Base-by-base conservation (phyloP, 2,113 vertebrate species). In the Lophochroa leadbeateri region DNA sequence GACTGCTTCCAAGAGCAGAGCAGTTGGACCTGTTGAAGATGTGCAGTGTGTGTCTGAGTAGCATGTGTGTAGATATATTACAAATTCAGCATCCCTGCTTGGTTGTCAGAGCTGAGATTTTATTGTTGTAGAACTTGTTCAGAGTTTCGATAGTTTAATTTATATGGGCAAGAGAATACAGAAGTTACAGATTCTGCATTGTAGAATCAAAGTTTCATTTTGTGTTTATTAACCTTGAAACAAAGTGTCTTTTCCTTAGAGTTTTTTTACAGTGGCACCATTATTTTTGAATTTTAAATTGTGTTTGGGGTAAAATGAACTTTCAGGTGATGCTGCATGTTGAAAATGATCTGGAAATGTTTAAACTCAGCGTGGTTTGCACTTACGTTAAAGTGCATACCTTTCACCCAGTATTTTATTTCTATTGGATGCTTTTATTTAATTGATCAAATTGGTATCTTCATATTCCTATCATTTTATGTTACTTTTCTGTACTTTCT, bases 201-300 rank as follows among this genome's bases (percentile, higher is more conserved):
- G 79, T 47, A 70, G 50, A 78, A 50, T 35, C 31, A 13, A 69
- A 69, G 41, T 28, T 43, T 37, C 27, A n/a, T 71, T 93, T 64
- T 53, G 4, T 29, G 19, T 37, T 81, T 29, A 13, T 46, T 49
- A 86, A 70, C 94, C 95, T 93, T 91, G 94, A 94, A 97, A 96
- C 47, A 97, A 97, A 96, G 96, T 97, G 92, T 96, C 95, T 96
- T 95, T 92, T 82, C 25, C 20, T 4, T 93, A 72, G 53, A 69
- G 33, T 91, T 91, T 91, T 47, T 39, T 78, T 63, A 85, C 21
- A 86, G 83, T 72, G 79, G 57, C 94, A 96, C 96, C 96, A 95
- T 97, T 97, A 95, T 97, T 97, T 97, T 97, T 97, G 96, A 97
- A 96, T 96, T 81, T 53, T 67, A 68, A 90, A 31, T 46, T 70